Conservation (phyloP, 2,113 vertebrate species). For the Vulpes ferrilata region DNA sequence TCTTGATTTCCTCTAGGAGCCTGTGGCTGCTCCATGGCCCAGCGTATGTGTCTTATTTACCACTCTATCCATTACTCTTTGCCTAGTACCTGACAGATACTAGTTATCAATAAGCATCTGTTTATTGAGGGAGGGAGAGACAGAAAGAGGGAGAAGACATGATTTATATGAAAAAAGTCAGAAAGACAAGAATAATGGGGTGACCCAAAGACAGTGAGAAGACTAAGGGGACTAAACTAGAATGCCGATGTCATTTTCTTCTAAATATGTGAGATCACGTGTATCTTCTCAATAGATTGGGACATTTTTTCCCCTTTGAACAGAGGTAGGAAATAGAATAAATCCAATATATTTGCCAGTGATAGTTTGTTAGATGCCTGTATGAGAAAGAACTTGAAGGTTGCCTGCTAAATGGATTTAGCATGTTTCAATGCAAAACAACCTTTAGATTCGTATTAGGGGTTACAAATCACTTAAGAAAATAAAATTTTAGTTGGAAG, state of each 20-base stretch:
- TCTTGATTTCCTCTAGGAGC: background rate
- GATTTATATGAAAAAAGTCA: background rate
- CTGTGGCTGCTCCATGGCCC: background rate
- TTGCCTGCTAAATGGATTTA: constrained; percentile 37
- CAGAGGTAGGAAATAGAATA: background rate
- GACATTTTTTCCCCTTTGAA: background rate
- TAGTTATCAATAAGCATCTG: background rate
- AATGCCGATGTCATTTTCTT: background rate
- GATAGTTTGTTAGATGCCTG: background rate
- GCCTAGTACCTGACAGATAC: background rate
- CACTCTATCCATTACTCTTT: background rate
- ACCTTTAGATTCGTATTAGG: constrained; percentile 39
- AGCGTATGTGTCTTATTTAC: background rate
- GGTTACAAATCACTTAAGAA: constrained; percentile 50
- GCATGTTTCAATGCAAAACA: constrained; percentile 60
- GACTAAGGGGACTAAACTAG: background rate
- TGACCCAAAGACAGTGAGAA: constrained; percentile 6
- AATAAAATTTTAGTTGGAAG: background rate
- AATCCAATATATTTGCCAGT: background rate
- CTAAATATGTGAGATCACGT: background rate
- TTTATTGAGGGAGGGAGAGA: background rate
- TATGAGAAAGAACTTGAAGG: background rate
- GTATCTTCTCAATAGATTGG: background rate
- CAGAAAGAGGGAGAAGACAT: background rate
- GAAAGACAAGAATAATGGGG: background rate